A percentile compares a stretch with the other conserved stretches of the same genome.
phyloP scores from a whole-genome alignment of 2,888 invertebrate genomes.

The Coelogynopora nodosa region DNA sequence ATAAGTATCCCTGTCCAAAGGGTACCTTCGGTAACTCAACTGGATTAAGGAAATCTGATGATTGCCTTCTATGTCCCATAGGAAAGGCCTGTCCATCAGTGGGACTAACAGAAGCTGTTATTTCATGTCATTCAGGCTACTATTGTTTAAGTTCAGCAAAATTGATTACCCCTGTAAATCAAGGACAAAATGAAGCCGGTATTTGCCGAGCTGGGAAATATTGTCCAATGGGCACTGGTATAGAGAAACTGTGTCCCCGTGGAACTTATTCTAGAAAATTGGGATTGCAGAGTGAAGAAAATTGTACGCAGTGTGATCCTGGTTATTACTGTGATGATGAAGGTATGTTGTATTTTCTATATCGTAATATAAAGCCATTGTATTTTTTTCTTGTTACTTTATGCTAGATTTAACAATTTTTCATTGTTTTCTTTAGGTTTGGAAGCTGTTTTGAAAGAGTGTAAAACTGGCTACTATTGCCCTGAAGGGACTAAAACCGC shows the following conservation, averaged over 20 bases:
- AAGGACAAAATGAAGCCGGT: neutral
- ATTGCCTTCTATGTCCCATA: conserved; percentile 55
- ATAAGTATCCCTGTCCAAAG: conserved; percentile 55
- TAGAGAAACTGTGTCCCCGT: conserved; percentile 53
- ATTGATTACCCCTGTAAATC: neutral
- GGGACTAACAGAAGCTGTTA: conserved; percentile 50
- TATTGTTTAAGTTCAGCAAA: conserved; percentile 49
- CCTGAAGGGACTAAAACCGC: conserved; percentile 55
- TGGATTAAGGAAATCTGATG: conserved; percentile 49
- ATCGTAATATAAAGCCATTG: no score
- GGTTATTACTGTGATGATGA: conserved; percentile 33
- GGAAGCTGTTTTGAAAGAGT: conserved; percentile 49
- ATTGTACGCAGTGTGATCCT: neutral
- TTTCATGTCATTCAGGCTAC: neutral
- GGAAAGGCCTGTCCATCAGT: conserved; percentile 55
- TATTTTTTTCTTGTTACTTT: no score
- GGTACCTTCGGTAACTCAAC: conserved; percentile 56
- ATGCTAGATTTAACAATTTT: no score
- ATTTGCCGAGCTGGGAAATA: conserved; percentile 57
- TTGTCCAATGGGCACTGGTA: conserved; percentile 54
- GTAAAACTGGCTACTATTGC: conserved; percentile 58
- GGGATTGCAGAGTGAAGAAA: conserved; percentile 50
- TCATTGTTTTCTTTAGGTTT: conserved; percentile 30
- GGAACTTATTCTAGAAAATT: conserved; percentile 56
- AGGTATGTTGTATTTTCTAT: conserved; percentile 58